These are phyloP conservation scores for Trichopria drosophilae DNA, from an alignment of 2,888 invertebrate species.

Conservation along the genomic window DNA sequence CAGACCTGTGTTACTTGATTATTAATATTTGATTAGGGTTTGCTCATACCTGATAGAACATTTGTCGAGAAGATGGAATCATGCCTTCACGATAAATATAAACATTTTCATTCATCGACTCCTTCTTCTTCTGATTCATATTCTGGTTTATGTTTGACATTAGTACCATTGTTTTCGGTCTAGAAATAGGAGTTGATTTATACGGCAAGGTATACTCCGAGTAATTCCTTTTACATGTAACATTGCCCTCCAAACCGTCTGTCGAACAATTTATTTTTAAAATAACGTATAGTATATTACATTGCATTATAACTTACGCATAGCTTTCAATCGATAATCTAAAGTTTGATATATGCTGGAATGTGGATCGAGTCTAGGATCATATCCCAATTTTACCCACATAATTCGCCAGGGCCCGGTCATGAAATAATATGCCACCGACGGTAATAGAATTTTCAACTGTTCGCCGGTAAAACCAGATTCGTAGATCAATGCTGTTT, in stretches of 20 bases:
- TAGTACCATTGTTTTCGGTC: conserved; percentile 54
- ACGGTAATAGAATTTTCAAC: conserved; percentile 78
- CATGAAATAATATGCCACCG: conserved; percentile 80
- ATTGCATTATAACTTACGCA: conserved; percentile 59
- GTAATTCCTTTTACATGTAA: conserved; percentile 61
- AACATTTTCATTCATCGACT: conserved; percentile 58
- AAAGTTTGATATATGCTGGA: conserved; percentile 86
- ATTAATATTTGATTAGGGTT: conserved; percentile 12
- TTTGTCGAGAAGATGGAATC: conserved; percentile 81
- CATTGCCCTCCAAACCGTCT: conserved; percentile 61
- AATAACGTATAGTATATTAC: conserved; percentile 17
- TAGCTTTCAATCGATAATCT: conserved; percentile 74
- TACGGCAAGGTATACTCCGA: conserved; percentile 59
- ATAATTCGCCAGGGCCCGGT: conserved; percentile 91
- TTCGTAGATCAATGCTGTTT: conserved; percentile 71
- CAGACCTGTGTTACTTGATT: no score
- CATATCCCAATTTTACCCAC: conserved; percentile 90
- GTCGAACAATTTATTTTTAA: conserved; percentile 23
- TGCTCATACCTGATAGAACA: conserved; percentile 78
- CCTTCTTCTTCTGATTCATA: conserved; percentile 42
- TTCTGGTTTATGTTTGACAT: conserved; percentile 49
- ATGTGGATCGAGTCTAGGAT: conserved; percentile 79
- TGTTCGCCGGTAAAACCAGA: conserved; percentile 67
- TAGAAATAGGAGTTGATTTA: conserved; percentile 56
- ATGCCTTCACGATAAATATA: conserved; percentile 71